A percentile compares a stretch with the other conserved stretches of the same genome.
Evolutionary conservation across 2,888 invertebrate species (phyloP).

Genomic region (Hecatera dysodea): DNA sequence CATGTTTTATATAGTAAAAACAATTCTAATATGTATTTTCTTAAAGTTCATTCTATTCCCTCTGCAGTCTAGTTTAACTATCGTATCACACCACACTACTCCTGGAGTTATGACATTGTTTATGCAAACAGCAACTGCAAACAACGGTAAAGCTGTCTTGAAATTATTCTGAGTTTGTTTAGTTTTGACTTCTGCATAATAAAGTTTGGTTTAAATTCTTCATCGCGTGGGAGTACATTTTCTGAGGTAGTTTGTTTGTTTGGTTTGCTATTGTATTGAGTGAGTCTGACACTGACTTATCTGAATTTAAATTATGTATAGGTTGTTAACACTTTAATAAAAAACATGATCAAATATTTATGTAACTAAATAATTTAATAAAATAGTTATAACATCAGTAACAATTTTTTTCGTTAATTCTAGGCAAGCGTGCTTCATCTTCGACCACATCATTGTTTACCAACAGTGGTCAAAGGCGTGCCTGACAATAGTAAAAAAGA

Average conservation of each 20-base stretch:
- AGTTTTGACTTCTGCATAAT: background rate
- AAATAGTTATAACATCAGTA: too few species aligned
- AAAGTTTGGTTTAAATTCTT: slow-evolving; percentile 14
- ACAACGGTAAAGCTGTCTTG: slow-evolving; percentile 21
- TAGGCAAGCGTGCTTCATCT: too few species aligned
- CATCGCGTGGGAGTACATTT: background rate
- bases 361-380: too few species aligned
- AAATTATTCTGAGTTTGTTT: slow-evolving; percentile 8
- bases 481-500: too few species aligned
- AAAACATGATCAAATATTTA: background rate
- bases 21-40: too few species aligned
- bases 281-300: background rate
- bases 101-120: slow-evolving; percentile 5
- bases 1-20: too few species aligned
- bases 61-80: background rate
- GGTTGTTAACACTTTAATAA: background rate
- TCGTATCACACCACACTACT: slow-evolving; percentile 6
- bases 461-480: too few species aligned
- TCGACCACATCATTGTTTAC: too few species aligned
- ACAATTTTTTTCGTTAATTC: too few species aligned
- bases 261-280: background rate
- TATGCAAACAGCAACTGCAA: background rate
- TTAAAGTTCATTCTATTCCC: background rate
- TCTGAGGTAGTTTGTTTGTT: background rate
- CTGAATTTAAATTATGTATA: background rate